phyloP scores from a whole-genome alignment of 2,888 invertebrate species.

The Troglohyphantes excavatus region DNA sequence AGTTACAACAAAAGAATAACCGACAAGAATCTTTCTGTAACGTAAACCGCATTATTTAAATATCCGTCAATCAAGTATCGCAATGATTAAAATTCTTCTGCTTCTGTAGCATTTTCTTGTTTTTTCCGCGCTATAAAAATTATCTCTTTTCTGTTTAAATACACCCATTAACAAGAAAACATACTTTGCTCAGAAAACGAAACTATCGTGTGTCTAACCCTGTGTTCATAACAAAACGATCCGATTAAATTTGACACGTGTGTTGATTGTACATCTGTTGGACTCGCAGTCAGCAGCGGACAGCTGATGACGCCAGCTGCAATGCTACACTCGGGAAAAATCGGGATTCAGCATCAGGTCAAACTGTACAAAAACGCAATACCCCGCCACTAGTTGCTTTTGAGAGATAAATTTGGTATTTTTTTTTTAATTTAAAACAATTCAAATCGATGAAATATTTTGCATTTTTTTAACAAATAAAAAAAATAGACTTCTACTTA shows the following conservation, averaged over 20 bases:
- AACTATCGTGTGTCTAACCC: background rate
- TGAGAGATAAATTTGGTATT: background rate
- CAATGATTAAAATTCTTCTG: no score
- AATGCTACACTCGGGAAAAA: constrained; percentile 21
- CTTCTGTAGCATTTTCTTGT: no score
- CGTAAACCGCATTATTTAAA: no score
- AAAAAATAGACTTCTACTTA: no score
- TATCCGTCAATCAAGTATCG: no score
- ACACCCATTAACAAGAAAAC: no score
- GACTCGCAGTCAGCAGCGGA: background rate
- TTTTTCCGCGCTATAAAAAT: no score
- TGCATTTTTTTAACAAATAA: no score
- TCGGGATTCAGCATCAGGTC: background rate
- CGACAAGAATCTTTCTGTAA: no score
- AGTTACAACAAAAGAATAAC: no score
- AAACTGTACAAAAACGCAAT: background rate
- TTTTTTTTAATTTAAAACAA: background rate
- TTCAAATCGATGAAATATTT: no score
- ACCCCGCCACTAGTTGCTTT: background rate
- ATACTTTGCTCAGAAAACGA: background rate
- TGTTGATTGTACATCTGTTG: background rate
- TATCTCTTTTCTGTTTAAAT: no score
- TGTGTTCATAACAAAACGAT: background rate
- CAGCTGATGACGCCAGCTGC: constrained; percentile 12
- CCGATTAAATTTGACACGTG: constrained; percentile 4